phyloP scores from a whole-genome alignment of 2,888 invertebrate genomes.

The Stenurella melanura region DNA sequence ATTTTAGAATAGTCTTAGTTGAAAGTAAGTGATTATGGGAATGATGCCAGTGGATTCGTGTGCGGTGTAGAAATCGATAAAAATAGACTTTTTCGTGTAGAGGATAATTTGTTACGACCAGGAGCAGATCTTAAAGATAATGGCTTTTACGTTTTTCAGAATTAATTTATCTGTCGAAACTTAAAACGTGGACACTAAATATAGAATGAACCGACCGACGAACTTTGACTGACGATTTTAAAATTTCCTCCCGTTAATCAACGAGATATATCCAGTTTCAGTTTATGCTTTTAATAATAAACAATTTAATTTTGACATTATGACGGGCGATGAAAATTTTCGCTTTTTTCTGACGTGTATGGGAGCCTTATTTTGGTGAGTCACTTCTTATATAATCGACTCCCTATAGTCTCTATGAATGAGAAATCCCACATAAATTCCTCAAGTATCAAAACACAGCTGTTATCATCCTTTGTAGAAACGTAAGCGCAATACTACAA shows the following conservation, averaged over 20 bases:
- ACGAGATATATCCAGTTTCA: background rate
- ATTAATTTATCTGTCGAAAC: slow-evolving; percentile 23
- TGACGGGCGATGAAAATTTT: background rate
- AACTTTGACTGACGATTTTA: background rate
- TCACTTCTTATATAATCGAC: background rate
- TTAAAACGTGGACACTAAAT: background rate
- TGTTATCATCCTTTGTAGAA: slow-evolving; percentile 1
- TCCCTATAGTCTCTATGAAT: background rate
- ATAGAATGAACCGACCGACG: slow-evolving; percentile 1
- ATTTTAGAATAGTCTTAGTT: slow-evolving; percentile 50
- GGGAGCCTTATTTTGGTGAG: background rate
- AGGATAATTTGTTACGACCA: slow-evolving; percentile 38
- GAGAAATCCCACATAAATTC: slow-evolving; percentile 3
- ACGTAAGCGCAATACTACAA: background rate
- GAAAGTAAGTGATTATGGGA: slow-evolving; percentile 49
- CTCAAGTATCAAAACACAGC: slow-evolving; percentile 7
- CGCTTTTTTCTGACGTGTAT: background rate
- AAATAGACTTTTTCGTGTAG: slow-evolving; percentile 48
- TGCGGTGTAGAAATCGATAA: slow-evolving; percentile 51
- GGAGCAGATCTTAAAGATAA: slow-evolving; percentile 36
- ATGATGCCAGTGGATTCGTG: slow-evolving; percentile 48
- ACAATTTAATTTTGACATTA: background rate
- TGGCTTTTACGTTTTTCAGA: slow-evolving; percentile 26
- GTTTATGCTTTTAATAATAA: background rate
- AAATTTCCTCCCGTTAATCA: background rate